These are phyloP conservation scores for Oscheius sp. DNA, from an alignment of 2,888 invertebrate genomes.

Conservation along the genomic window DNA sequence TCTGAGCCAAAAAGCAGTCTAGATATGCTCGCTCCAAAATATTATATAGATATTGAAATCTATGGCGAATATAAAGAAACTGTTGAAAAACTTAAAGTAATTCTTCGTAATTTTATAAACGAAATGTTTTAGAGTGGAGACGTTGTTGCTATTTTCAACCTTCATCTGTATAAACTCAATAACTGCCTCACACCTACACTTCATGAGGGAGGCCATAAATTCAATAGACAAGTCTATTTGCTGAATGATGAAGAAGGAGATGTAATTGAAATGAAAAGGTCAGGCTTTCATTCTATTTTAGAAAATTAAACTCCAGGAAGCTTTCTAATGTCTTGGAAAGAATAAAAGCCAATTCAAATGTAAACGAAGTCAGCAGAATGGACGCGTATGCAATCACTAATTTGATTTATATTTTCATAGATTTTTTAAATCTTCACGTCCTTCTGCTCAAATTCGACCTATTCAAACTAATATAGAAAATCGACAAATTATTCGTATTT, in stretches of 20 bases:
- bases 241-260: background rate
- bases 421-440: background rate
- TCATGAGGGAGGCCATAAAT: background rate
- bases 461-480: too few relatives aligned
- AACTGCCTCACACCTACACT: background rate
- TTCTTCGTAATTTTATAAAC: background rate
- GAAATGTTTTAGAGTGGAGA: background rate
- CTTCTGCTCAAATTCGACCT: too few relatives aligned
- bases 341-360: background rate
- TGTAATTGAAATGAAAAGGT: background rate
- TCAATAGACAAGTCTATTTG: background rate
- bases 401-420: background rate
- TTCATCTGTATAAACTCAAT: background rate
- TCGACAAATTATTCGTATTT: too few relatives aligned
- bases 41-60: constrained; percentile 10
- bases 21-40: background rate
- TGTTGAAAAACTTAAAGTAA: background rate
- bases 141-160: background rate
- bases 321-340: background rate
- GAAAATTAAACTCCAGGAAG: background rate
- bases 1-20: background rate
- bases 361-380: background rate
- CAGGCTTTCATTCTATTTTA: background rate
- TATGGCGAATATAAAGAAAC: background rate
- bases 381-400: background rate